Evolutionary conservation across 2,113 vertebrate genomes (phyloP).

Genomic region (Phaethornis superciliosus): DNA sequence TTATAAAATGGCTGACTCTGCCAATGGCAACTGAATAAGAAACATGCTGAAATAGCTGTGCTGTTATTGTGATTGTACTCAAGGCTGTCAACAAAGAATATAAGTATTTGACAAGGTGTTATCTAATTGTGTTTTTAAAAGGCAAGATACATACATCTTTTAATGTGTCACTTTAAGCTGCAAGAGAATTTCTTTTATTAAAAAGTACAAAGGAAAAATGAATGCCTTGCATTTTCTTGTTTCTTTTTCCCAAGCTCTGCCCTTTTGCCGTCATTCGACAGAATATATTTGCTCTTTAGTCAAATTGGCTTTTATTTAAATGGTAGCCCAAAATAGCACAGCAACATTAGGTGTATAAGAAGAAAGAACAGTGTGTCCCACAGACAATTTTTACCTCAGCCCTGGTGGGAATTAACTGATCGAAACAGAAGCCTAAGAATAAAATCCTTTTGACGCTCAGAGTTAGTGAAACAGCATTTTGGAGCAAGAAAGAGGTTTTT

Average conservation of each 20-base stretch:
- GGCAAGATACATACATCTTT: conserved; percentile 84
- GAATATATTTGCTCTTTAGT: conserved; percentile 83
- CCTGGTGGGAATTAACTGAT: conserved; percentile 62
- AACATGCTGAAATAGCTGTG: conserved; percentile 80
- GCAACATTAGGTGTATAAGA: conserved; percentile 71
- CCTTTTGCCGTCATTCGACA: conserved; percentile 75
- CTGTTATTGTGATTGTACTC: conserved; percentile 78
- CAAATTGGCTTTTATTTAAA: conserved; percentile 85
- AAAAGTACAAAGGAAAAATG: conserved; percentile 82
- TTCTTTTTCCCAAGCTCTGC: conserved; percentile 72
- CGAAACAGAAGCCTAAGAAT: conserved; percentile 63
- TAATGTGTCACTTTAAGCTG: conserved; percentile 84
- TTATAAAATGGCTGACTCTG: conserved; percentile 86
- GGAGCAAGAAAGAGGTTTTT: conserved; percentile 22
- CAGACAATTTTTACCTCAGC: conserved; percentile 59
- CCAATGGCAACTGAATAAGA: conserved; percentile 80
- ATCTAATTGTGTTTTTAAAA: conserved; percentile 92
- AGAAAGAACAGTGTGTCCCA: conserved; percentile 74
- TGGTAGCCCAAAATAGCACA: conserved; percentile 78
- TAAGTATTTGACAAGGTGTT: conserved; percentile 89
- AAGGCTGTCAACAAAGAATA: conserved; percentile 86
- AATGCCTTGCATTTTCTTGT: conserved; percentile 79
- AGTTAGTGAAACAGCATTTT: conserved; percentile 47
- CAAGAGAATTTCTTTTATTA: conserved; percentile 82
- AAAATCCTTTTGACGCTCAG: conserved; percentile 14